Evolutionary conservation across 2,113 vertebrate species (phyloP).

Genomic region (Recurvirostra avosetta): DNA sequence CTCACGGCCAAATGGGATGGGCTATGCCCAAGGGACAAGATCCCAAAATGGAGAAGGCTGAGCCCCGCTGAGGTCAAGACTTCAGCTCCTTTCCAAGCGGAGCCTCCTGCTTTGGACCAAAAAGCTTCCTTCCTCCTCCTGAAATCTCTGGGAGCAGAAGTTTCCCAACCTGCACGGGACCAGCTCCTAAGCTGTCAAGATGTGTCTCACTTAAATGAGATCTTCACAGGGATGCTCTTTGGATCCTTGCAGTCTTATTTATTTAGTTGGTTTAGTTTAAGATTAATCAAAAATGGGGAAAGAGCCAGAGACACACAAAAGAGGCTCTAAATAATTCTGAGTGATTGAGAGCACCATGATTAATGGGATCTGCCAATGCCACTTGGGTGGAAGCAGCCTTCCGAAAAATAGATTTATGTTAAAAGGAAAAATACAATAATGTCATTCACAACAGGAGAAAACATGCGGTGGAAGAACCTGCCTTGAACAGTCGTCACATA

Average conservation of each 20-base stretch:
- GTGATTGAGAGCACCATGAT: slow-evolving; percentile 60
- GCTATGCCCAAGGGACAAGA: background rate
- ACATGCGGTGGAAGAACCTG: background rate
- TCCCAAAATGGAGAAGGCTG: background rate
- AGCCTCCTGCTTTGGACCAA: background rate
- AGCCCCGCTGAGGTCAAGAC: background rate
- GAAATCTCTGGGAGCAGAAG: background rate
- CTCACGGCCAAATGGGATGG: background rate
- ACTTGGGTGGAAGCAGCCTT: slow-evolving; percentile 48
- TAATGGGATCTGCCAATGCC: slow-evolving; percentile 57
- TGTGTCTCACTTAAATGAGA: background rate
- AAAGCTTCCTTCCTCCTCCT: background rate
- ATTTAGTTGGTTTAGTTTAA: slow-evolving; percentile 49
- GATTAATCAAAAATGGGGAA: slow-evolving; percentile 57
- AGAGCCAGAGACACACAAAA: slow-evolving; percentile 34
- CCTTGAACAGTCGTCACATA: background rate
- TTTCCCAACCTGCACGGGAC: background rate
- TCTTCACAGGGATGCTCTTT: slow-evolving; percentile 7
- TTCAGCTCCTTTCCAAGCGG: background rate
- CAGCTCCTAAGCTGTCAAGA: background rate
- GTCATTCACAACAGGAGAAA: slow-evolving; percentile 54
- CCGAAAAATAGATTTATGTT: slow-evolving; percentile 62
- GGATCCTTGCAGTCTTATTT: slow-evolving; percentile 34
- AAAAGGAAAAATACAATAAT: slow-evolving; percentile 61
- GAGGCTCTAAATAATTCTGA: slow-evolving; percentile 61